Evolutionary conservation across 2,797 vertebrate species (phyloP).

Genomic region (Liasis olivaceus): DNA sequence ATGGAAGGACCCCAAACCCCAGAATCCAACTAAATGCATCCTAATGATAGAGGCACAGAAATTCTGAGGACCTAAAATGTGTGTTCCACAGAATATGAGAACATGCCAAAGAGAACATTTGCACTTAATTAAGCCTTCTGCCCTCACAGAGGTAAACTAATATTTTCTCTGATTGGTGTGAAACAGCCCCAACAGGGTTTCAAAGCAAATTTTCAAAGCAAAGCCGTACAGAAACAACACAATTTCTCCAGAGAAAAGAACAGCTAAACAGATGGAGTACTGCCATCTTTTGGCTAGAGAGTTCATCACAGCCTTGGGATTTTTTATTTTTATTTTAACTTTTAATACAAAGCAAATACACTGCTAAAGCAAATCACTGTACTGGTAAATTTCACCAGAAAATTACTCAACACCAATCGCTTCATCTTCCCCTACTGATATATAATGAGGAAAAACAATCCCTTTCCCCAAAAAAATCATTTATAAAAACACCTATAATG

Average conservation of each 20-base stretch:
- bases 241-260: neutral
- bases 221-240: neutral
- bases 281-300: conserved; percentile 64
- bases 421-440: neutral
- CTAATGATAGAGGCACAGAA: neutral
- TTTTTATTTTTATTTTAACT: neutral
- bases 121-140: neutral
- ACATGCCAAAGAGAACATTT: neutral
- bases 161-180: neutral
- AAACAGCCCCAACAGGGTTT: neutral
- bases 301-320: conserved; percentile 36
- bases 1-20: neutral
- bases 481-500: neutral
- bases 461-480: neutral
- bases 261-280: conserved; percentile 36
- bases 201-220: neutral
- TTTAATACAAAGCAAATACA: neutral
- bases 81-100: neutral
- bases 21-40: neutral
- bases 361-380: neutral
- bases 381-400: neutral
- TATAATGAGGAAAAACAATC: neutral
- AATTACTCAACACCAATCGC: neutral
- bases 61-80: neutral
- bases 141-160: neutral